Base-by-base conservation (phyloP, 2,888 invertebrate genomes). In the Hydroisotoma schaefferi region DNA sequence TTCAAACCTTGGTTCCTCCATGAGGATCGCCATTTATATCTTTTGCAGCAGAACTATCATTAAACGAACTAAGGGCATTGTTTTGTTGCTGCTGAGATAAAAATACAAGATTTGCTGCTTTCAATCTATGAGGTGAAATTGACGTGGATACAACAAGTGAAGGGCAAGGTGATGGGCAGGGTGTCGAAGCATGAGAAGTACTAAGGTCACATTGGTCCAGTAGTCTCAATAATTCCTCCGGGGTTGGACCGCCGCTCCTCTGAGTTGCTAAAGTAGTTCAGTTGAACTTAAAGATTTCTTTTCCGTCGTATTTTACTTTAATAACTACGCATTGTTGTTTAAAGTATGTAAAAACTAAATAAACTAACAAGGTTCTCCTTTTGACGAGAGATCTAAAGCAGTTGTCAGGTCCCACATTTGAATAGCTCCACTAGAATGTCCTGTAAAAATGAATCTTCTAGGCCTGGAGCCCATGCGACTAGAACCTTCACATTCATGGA, bases 361-460 rank as follows among this genome's bases (percentile, higher is more conserved):
- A n/a, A 49, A 33, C 79, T 73, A 79, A 78, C 76, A 79, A 79
- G 74, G 80, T 78, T 70, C 78, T 74, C 76, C 76, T 71, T 75
- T 76, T 59, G 80, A 79, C 18, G 84, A 82, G 68, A 88, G 83
- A 78, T 95, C 93, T 55, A 98, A 80, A 15, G 94, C 95, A 10
- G 94, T 97, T 15, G 94, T 94, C 63, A 99, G 82, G 80, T 99
- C 98, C 97, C 98, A 99, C 90, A 98, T 93, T 80, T 94, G 94
- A 63, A 94, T 87, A 43, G 89, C 88, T 49, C 95, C 94, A 70
- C 90, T 93, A 38, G 89, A 86, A 76, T 94, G 94, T 0, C 94
- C 95, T 26, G 94, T 94, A 69, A 95, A 86, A 74, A 95, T 85
- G 75, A 93, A 87, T 44, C 97, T 80, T 3, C 94, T 81, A 6